phyloP scores from a whole-genome alignment of 2,888 invertebrate species.

The Nysson spinosus region DNA sequence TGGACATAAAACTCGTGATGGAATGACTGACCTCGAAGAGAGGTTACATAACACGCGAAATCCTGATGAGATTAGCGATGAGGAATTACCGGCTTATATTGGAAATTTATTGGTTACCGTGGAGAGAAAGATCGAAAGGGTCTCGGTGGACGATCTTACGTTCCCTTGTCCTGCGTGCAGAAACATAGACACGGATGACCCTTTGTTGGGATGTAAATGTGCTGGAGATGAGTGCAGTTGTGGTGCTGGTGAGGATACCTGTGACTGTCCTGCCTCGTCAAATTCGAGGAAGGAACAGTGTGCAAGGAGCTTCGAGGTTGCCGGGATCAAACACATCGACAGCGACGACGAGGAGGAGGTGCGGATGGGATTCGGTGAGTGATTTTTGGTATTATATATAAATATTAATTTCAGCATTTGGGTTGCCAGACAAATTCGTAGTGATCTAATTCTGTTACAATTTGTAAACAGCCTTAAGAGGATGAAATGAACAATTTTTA shows the following conservation, averaged over 20 bases:
- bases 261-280: slow-evolving; percentile 61
- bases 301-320: slow-evolving; percentile 82
- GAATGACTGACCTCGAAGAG: slow-evolving; percentile 28
- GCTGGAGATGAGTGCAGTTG: slow-evolving; percentile 71
- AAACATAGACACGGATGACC: slow-evolving; percentile 75
- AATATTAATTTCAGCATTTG: not conserved
- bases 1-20: slow-evolving; percentile 22
- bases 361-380: slow-evolving; percentile 77
- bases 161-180: slow-evolving; percentile 80
- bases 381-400: not conserved
- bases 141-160: slow-evolving; percentile 83
- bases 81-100: slow-evolving; percentile 82
- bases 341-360: slow-evolving; percentile 84
- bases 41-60: slow-evolving; percentile 48
- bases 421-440: too few relatives aligned
- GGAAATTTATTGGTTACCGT: slow-evolving; percentile 84
- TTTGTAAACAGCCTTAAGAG: too few relatives aligned
- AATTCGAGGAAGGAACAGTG: slow-evolving; percentile 71
- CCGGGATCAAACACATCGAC: slow-evolving; percentile 85
- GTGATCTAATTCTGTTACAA: too few relatives aligned
- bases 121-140: slow-evolving; percentile 84
- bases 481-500: too few relatives aligned
- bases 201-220: slow-evolving; percentile 73
- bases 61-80: slow-evolving; percentile 74
- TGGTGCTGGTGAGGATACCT: slow-evolving; percentile 62